phyloP scores from a whole-genome alignment of 2,797 vertebrate genomes.

The Lepilemur ruficaudatus region DNA sequence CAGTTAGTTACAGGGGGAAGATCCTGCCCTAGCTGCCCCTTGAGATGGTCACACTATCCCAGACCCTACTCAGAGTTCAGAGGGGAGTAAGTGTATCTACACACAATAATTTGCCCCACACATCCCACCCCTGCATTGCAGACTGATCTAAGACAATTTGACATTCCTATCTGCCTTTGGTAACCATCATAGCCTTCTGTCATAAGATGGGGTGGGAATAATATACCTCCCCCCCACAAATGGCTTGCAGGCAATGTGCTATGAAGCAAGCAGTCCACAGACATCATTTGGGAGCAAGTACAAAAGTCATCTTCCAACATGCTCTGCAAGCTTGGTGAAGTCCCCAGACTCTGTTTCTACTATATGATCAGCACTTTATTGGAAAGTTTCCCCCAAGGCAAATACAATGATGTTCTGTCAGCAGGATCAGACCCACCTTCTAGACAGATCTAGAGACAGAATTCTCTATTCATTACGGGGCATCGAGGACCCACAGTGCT shows the following conservation, averaged over 20 bases:
- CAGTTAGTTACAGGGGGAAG: background rate
- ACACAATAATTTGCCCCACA: background rate
- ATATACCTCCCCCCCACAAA: background rate
- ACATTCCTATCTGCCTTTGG: background rate
- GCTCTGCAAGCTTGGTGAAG: background rate
- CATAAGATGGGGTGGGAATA: background rate
- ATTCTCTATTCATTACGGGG: background rate
- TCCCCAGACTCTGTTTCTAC: background rate
- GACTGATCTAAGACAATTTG: background rate
- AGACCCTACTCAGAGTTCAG: background rate
- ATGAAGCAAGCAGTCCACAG: background rate
- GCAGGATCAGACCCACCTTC: background rate
- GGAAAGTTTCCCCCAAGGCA: background rate
- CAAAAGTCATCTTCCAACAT: background rate
- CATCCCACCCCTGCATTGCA: background rate
- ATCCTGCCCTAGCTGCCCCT: background rate
- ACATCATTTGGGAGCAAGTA: background rate
- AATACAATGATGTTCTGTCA: background rate
- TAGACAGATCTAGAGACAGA: background rate
- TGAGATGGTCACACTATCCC: background rate
- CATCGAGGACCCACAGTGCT: background rate
- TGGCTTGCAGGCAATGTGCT: background rate
- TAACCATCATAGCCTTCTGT: background rate
- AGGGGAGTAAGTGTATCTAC: background rate
- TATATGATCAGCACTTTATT: background rate